Evolutionary conservation across 1,140 invertebrate genomes (phyloP), one percentile per base, ranked within the genome.

Genomic region (Aleiodes sp.): DNA sequence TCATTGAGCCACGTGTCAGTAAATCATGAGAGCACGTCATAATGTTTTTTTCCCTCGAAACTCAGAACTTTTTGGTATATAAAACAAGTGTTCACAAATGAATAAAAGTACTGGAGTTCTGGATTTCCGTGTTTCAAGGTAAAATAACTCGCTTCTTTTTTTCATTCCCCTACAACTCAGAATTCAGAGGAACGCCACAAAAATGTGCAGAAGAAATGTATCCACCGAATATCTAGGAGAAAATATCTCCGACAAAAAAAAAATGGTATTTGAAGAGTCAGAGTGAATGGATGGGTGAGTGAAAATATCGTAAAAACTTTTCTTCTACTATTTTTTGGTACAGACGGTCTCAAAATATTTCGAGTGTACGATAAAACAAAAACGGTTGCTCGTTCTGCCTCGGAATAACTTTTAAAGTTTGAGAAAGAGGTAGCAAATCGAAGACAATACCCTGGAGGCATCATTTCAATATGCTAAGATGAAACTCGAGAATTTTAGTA

Each of bases 261-360:
- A 26, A 26, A 16, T 24, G 46, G 21, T 7, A 52, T 24, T 24
- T 16, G 46, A 6, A 24, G 46, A 24, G 46, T 24, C 10, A 21
- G 46, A 24, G 46, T 52, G 46, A 24, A 52, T 24, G 46, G 16
- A 52, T 52, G 46, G 39, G 39, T 26, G 46, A 52, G 46, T 52
- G 46, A 24, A 24, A 52, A 52, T 52, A 52, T 52, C 46, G 46
- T 52, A 16, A 52, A 52, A 52, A 52, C 46, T 52, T 52, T 52
- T 52, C 26, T 52, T 24, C 21, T 52, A 21, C 16, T 21, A 26
- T 24, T 24, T 52, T 24, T n/a, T n/a, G n/a, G n/a, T n/a, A n/a
- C n/a, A 52, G 26, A 52, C 26, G 19, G 12, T 24, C 26, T 52
- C 26, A 21, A 52, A 52, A 52, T 52, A 52, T 21, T 52, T 24